Percentiles rank a stretch among this genome's conserved stretches.
Evolutionary conservation across 2,797 vertebrate genomes (phyloP).

Genomic region (Dromococcyx pavoninus): DNA sequence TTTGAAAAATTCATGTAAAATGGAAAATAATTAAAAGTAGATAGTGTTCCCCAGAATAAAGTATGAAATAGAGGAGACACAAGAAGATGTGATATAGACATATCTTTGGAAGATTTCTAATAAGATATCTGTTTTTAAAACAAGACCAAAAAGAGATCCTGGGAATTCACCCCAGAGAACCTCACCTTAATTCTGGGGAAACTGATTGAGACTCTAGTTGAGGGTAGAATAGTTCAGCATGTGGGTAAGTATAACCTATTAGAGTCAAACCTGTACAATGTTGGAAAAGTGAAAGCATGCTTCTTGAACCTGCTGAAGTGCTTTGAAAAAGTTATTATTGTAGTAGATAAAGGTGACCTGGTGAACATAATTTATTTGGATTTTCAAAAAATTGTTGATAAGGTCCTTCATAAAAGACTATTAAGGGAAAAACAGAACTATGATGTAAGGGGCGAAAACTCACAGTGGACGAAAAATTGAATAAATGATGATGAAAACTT

Average conservation of each 20-base stretch:
- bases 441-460: slow-evolving; percentile 5
- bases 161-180: not conserved
- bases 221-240: not conserved
- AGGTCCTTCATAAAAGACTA: not conserved
- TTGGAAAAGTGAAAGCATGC: not conserved
- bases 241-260: slow-evolving; percentile 1
- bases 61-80: not conserved
- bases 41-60: not conserved
- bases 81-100: not conserved
- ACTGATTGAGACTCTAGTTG: slow-evolving; percentile 24
- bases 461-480: not conserved
- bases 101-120: not conserved
- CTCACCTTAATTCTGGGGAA: slow-evolving; percentile 6
- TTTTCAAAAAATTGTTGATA: not conserved
- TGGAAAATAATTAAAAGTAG: not conserved
- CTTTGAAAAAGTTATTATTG: slow-evolving; percentile 54
- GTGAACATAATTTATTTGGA: slow-evolving; percentile 12
- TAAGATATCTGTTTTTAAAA: not conserved
- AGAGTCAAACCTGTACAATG: not conserved
- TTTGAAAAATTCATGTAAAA: not conserved
- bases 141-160: not conserved
- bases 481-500: not conserved
- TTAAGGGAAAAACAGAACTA: slow-evolving; percentile 4
- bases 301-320: not conserved
- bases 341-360: slow-evolving; percentile 9